Base-by-base conservation (phyloP, 2,113 vertebrate genomes). In the Dicerorhinus sumatrensis region DNA sequence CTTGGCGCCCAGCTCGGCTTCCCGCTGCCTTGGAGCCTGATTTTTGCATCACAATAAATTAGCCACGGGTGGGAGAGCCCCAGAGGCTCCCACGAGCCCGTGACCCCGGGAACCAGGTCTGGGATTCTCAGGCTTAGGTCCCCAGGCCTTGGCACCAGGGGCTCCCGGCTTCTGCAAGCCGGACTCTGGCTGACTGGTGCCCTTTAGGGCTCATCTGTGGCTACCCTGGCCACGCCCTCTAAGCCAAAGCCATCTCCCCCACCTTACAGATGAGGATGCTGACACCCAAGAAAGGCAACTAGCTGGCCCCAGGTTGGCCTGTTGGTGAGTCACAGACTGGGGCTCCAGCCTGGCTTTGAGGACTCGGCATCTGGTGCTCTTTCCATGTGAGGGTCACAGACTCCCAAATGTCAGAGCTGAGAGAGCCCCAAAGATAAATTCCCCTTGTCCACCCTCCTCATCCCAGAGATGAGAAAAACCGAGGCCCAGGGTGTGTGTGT, bases 11-110 rank as follows among this genome's bases (percentile, higher is more conserved):
- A 42, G 94, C 94, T 96, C 90, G 2, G 87, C 97, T 98, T 97
- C 96, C 97, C 94, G 80, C 96, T 6, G 62, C 95, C 88, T 94
- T 94, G 96, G 96, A 98, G 94, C 95, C 97, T 90, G 97, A 91
- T 89, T 97, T 98, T 94, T 98, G 95, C 96, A 97, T 96, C 90
- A 95, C 93, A 95, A 96, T 98, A 97, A 98, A 98, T 97, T 96
- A 98, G 95, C 85, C 48, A 2, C 1, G 80, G 91, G 42, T 87
- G 65, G 75, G 89, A 70, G 93, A 89, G 62, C 65, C 79, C 23
- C 18, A 39, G 77, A 82, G 95, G 21, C 51, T 60, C 56, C 11
- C 20, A 9, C 5, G 42, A 46, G 65, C 56, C 85, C 39, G 25
- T 25, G 60, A 81, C 89, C 96, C 63, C 2, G 8, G 63, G 90